Percentiles rank a stretch among this genome's conserved stretches.
Evolutionary conservation across 2,888 invertebrate species (phyloP).

Genomic region (Synergus gifuensis): DNA sequence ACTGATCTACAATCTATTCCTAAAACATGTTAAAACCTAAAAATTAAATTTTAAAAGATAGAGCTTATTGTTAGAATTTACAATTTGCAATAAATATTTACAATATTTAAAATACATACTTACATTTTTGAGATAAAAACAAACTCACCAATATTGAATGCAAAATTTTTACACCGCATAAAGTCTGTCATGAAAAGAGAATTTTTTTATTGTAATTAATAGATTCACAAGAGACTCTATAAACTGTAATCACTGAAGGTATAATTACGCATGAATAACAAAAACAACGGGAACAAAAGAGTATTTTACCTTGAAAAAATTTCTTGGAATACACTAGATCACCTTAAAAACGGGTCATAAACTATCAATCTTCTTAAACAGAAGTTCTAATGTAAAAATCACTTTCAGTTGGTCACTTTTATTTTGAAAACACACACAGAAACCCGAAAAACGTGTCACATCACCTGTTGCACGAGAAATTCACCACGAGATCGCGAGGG

Average conservation of each 20-base stretch:
- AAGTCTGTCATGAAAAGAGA: not conserved
- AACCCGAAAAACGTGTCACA: conserved; percentile 8
- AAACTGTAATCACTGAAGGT: not conserved
- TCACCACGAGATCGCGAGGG: conserved; percentile 38
- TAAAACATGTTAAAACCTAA: not conserved
- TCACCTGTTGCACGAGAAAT: conserved; percentile 39
- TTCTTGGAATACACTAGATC: not conserved
- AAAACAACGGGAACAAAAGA: conserved; percentile 13
- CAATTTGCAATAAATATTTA: not conserved
- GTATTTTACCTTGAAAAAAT: not conserved
- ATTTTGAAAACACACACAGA: conserved; percentile 14
- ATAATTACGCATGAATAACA: not conserved
- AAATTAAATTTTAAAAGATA: not conserved
- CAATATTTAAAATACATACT: not conserved
- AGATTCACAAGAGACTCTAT: not conserved
- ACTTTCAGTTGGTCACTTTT: not conserved
- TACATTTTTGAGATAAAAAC: not conserved
- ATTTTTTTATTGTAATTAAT: not conserved
- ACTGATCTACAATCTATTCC: conserved; percentile 14
- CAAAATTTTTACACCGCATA: not conserved
- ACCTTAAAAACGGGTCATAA: not conserved
- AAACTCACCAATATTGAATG: too few species aligned
- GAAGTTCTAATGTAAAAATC: not conserved
- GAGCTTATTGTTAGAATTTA: too few species aligned
- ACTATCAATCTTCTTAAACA: not conserved